A percentile compares a stretch with the other conserved stretches of the same genome.
Evolutionary conservation across 1,140 invertebrate species (phyloP).

Genomic region (Subanguina moxae): DNA sequence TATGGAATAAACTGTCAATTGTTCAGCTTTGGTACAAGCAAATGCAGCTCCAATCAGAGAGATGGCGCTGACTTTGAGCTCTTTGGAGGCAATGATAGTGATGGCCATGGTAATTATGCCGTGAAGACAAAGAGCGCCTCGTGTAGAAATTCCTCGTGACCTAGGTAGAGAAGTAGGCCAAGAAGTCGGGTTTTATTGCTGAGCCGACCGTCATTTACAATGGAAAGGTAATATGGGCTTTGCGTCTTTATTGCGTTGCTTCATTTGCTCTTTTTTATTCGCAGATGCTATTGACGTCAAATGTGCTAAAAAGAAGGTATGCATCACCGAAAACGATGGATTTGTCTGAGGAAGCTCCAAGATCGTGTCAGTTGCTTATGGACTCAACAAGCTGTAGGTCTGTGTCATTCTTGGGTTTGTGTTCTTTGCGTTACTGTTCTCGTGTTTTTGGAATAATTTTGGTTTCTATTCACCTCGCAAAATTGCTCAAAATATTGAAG

Average conservation of each 20-base stretch:
- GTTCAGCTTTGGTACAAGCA: too few relatives aligned
- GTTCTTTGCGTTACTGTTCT: too few relatives aligned
- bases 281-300: conserved; percentile 83
- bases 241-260: neutral
- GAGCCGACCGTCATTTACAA: conserved; percentile 90
- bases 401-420: too few relatives aligned
- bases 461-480: too few relatives aligned
- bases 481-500: too few relatives aligned
- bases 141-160: conserved; percentile 72
- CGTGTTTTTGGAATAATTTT: too few relatives aligned
- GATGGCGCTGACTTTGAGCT: conserved; percentile 76
- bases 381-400: conserved; percentile 85
- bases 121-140: conserved; percentile 70
- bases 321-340: conserved; percentile 61
- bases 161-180: conserved; percentile 84
- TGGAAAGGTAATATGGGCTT: neutral
- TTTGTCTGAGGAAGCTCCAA: conserved; percentile 69
- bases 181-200: conserved; percentile 82
- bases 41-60: too few relatives aligned
- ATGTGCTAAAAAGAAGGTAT: conserved; percentile 73
- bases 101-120: too few relatives aligned
- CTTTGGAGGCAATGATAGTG: conserved; percentile 72
- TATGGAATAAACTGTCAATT: too few relatives aligned
- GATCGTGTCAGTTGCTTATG: conserved; percentile 85
- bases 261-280: conserved; percentile 60